Evolutionary conservation across 2,888 invertebrate species (phyloP).

Genomic region (Ommatoiulus sabulosus): DNA sequence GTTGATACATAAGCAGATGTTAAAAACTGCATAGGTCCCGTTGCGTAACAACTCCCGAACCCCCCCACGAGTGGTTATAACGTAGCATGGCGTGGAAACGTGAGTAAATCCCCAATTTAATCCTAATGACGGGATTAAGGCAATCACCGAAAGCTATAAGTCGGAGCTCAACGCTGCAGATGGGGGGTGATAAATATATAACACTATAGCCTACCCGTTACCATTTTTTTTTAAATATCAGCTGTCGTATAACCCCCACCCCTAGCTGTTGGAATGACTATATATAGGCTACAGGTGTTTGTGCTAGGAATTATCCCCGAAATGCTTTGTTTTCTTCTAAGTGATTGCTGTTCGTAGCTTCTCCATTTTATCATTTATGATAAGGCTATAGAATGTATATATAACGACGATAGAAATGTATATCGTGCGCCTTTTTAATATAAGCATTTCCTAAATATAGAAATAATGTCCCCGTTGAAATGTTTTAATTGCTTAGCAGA

Average conservation of each 20-base stretch:
- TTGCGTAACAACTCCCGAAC: background rate
- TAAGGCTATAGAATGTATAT: too few relatives aligned
- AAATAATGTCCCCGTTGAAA: background rate
- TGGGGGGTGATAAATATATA: conserved; percentile 25
- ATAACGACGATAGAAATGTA: too few relatives aligned
- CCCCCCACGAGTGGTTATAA: background rate
- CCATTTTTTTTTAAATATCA: background rate
- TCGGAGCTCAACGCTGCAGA: background rate
- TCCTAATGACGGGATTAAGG: conserved; percentile 7
- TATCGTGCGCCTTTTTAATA: too few relatives aligned
- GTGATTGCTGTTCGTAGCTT: too few relatives aligned
- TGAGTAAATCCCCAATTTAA: conserved; percentile 6
- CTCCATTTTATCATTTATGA: too few relatives aligned
- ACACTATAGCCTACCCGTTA: too few relatives aligned
- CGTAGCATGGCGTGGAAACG: background rate
- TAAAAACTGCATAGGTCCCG: background rate
- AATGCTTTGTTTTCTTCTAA: background rate
- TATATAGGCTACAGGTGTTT: conserved; percentile 9
- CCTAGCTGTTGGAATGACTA: background rate
- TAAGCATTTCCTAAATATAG: background rate
- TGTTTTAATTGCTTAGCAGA: conserved; percentile 27
- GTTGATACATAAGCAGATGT: background rate
- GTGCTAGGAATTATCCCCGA: conserved; percentile 8
- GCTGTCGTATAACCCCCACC: background rate
- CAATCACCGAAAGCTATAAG: conserved; percentile 13